Evolutionary conservation across 1,140 invertebrate genomes (phyloP), one percentile per base, ranked within the genome.

Genomic region (Paraescarpia echinospica): DNA sequence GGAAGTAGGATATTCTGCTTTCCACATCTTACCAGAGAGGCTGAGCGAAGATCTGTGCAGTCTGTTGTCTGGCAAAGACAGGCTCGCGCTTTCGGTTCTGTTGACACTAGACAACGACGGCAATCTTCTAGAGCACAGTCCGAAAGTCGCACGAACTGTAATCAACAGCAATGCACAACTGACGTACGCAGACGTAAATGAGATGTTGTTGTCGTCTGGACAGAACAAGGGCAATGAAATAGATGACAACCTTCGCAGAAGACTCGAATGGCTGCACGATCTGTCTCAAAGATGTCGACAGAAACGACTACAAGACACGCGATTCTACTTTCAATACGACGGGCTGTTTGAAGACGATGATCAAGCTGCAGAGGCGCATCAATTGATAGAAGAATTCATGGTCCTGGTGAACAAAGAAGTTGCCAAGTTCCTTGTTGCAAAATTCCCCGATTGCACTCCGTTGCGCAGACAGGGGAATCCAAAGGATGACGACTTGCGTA

Each of bases 41-140:
- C 94, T 96, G 0, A 94, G 95, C 92, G 94, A 94, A n/a, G 94
- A 96, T 93, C 92, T 96, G 9, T 96, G 96, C 92, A 96, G 96
- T 91, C 94, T 96, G 41, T 93, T 95, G 35, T 94, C 95, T 12
- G 94, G 94, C 92, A 93, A 94, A 41, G 96, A 96, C 92, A 92
- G 95, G 91, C 93, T 95, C 90, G 93, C 94, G 8, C n/a, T 95
- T 27, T 95, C 95, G 27, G 93, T 96, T 0, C 93, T 95, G 35
- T 92, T 95, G 92, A 94, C 93, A 33, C 94, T 96, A 22, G 91
- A 94, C 31, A 34, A 35, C 4, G 89, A 90, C 33, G 6, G 59
- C 59, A 77, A 77, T 77, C 59, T 77, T 2, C 9, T 77, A 77
- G 1, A 77, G 59, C 59, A 6, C 5, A 27, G 2, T 77, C 59